Conservation (phyloP, 2,888 invertebrate genomes). For the Agrotis ipsilon region DNA sequence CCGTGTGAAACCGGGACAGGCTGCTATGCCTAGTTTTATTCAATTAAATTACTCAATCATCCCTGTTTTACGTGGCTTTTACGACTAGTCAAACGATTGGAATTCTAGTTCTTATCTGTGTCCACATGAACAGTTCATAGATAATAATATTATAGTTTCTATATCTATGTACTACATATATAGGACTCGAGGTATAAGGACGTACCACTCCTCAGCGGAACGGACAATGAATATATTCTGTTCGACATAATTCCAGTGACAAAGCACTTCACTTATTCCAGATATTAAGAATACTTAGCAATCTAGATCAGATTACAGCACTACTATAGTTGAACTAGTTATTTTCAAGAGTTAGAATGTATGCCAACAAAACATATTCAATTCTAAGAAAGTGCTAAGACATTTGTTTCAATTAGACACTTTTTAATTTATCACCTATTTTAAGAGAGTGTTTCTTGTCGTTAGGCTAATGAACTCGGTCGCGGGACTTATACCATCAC, state of each 20-base stretch:
- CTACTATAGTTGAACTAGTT: slow-evolving; percentile 30
- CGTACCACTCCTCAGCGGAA: neutral
- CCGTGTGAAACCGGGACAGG: too few relatives aligned
- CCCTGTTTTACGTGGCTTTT: neutral
- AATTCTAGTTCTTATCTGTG: too few relatives aligned
- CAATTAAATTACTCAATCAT: too few relatives aligned
- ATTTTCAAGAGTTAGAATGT: slow-evolving; percentile 34
- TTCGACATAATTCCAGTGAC: slow-evolving; percentile 13
- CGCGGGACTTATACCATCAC: too few relatives aligned
- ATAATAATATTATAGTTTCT: too few relatives aligned
- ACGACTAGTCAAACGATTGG: neutral
- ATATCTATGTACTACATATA: too few relatives aligned
- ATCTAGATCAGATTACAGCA: slow-evolving; percentile 46
- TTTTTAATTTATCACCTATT: slow-evolving; percentile 28
- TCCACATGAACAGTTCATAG: too few relatives aligned
- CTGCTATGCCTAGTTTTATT: too few relatives aligned
- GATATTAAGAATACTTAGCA: slow-evolving; percentile 13
- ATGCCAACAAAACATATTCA: slow-evolving; percentile 52
- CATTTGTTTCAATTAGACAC: slow-evolving; percentile 36
- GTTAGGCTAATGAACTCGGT: too few relatives aligned
- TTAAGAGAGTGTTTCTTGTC: slow-evolving; percentile 5
- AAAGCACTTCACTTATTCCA: slow-evolving; percentile 22
- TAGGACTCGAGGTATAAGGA: neutral
- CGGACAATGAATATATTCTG: neutral
- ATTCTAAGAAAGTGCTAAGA: slow-evolving; percentile 38